Conservation (phyloP, 2,888 invertebrate species). For the Meloe dianella region DNA sequence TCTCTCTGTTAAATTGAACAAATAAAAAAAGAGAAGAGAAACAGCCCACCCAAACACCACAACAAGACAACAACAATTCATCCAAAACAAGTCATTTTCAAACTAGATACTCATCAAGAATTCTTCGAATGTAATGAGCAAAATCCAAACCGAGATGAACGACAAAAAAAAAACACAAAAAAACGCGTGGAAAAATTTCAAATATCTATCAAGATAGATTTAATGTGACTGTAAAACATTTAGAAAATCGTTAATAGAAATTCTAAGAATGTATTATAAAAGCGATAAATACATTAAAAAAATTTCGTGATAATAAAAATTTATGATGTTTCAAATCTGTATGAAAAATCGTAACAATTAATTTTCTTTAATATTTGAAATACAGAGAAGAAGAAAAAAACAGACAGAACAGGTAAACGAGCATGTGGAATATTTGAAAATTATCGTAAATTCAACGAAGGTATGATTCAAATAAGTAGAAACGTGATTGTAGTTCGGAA, state of each 20-base stretch:
- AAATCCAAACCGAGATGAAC: not conserved
- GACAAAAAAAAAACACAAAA: not conserved
- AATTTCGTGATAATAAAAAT: not conserved
- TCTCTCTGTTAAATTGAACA: not conserved
- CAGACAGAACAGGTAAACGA: not conserved
- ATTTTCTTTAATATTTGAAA: not conserved
- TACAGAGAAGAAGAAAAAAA: not conserved
- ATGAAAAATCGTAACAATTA: not conserved
- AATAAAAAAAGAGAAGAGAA: not conserved
- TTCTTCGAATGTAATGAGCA: not conserved
- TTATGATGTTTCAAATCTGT: not conserved
- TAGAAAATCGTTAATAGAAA: not conserved
- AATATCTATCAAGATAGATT: slow-evolving; percentile 2
- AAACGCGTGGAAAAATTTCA: slow-evolving; percentile 7
- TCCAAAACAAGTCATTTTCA: slow-evolving; percentile 1
- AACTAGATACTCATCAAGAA: not conserved
- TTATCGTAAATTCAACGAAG: not conserved
- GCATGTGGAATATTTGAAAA: not conserved
- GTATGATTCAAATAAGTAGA: slow-evolving; percentile 3
- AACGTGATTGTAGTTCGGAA: not conserved
- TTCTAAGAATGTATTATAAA: not conserved
- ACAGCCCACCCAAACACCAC: not conserved
- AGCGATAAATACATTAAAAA: not conserved
- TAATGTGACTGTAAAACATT: not conserved
- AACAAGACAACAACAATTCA: slow-evolving; percentile 1